Base-by-base conservation (phyloP, 2,113 vertebrate species). In the Scomber japonicus region DNA sequence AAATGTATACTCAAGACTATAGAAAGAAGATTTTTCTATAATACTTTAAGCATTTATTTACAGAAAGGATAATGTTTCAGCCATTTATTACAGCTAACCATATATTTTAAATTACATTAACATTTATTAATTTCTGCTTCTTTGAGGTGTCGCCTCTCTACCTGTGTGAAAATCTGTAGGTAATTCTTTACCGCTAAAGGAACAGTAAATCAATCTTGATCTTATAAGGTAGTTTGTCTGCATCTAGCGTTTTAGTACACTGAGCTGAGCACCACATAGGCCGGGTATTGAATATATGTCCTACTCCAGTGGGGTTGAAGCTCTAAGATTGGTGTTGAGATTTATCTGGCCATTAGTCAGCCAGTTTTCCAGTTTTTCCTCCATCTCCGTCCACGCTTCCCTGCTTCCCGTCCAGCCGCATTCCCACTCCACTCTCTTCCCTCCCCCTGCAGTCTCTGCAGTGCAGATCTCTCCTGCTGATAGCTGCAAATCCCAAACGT, bases 381-480 rank as follows among this genome's bases (percentile, higher is more conserved):
- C 65, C 60, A 57, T 65, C 53, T 70, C 31, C 30, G 48, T 71
- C 82, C 84, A 75, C 44, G 78, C 57, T 61, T 83, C 81, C 78
- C 50, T 71, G 75, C 79, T 84, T 80, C 75, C 82, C 24, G 45
- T 63, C 67, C 59, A 14, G 45, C 65, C 74, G 69, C 59, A 9
- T 76, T 78, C 77, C 80, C 72, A 13, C 66, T 62, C 49, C 21
- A 49, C 70, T 83, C 79, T 81, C 75, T 67, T 67, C 66, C 83
- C 78, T 82, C 78, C 76, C 68, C 65, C 74, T 75, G 82, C 81
- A 89, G 85, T 78, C 87, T 91, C 93, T 93, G 94, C 95, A 95
- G 92, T 94, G 94, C 94, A 94, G 95, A 93, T 94, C 84, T 93
- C 92, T 90, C 92, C 89, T 74, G 87, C 88, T 90, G 92, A 94